A percentile compares a stretch with the other conserved stretches of the same genome.
phyloP scores from a whole-genome alignment of 2,888 invertebrate genomes.

The Dicycla oo region DNA sequence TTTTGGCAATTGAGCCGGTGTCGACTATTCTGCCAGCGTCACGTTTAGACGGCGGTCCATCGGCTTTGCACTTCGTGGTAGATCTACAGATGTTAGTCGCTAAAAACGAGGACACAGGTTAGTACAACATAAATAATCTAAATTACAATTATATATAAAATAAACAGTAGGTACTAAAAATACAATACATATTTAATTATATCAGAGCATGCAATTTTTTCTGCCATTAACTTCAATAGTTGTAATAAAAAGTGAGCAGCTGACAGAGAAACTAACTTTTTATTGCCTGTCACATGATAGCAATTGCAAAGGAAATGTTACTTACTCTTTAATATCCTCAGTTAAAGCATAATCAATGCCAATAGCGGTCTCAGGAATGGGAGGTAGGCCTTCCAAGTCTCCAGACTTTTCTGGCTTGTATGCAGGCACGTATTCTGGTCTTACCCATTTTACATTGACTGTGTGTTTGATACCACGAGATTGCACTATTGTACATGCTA shows the following conservation, averaged over 20 bases:
- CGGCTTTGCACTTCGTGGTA: no score
- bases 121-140: no score
- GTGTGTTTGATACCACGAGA: conserved; percentile 91
- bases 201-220: neutral
- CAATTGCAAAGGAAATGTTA: neutral
- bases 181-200: no score
- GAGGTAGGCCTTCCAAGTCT: conserved; percentile 91
- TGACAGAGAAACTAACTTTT: neutral
- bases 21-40: no score
- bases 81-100: no score
- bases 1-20: no score
- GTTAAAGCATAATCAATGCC: conserved; percentile 90
- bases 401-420: conserved; percentile 93
- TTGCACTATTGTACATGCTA: conserved; percentile 82
- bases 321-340: conserved; percentile 93
- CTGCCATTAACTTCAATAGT: neutral
- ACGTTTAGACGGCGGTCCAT: no score
- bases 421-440: conserved; percentile 92
- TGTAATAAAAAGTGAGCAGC: neutral
- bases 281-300: no score
- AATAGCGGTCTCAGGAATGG: conserved; percentile 88
- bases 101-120: no score
- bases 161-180: no score
- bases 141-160: no score
- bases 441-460: conserved; percentile 94